Conservation (phyloP, 1,140 invertebrate genomes). For the Chironomus striatipennis region DNA sequence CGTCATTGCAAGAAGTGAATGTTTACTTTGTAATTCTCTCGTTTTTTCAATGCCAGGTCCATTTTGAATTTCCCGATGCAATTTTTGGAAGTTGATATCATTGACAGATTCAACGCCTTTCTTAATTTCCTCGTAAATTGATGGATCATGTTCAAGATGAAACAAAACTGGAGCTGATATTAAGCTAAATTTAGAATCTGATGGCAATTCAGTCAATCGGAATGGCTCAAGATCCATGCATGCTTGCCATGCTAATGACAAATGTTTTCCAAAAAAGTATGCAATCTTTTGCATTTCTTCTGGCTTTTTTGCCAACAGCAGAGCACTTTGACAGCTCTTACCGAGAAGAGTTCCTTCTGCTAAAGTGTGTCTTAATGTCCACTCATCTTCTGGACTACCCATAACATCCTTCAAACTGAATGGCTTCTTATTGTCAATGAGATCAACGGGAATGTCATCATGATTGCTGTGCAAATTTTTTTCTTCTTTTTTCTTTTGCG, state of each 20-base stretch:
- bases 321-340: slow-evolving; percentile 76
- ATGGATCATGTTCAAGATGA: slow-evolving; percentile 64
- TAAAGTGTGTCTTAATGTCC: slow-evolving; percentile 73
- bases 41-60: slow-evolving; percentile 68
- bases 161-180: slow-evolving; percentile 78
- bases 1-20: slow-evolving; percentile 63
- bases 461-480: slow-evolving; percentile 26
- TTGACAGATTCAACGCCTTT: slow-evolving; percentile 59
- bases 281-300: slow-evolving; percentile 61
- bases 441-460: slow-evolving; percentile 29
- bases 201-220: slow-evolving; percentile 34
- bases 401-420: slow-evolving; percentile 49
- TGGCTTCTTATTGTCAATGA: slow-evolving; percentile 42
- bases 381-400: slow-evolving; percentile 65
- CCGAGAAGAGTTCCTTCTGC: slow-evolving; percentile 77
- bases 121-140: slow-evolving; percentile 61
- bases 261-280: slow-evolving; percentile 82
- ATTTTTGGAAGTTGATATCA: slow-evolving; percentile 64
- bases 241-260: slow-evolving; percentile 87
- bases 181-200: slow-evolving; percentile 52
- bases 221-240: slow-evolving; percentile 57
- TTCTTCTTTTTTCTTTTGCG: slow-evolving; percentile 33
- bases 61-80: slow-evolving; percentile 53
- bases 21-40: slow-evolving; percentile 63
- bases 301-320: slow-evolving; percentile 75